phyloP scores from a whole-genome alignment of 1,140 invertebrate species.

The Maconellicoccus hirsutus region DNA sequence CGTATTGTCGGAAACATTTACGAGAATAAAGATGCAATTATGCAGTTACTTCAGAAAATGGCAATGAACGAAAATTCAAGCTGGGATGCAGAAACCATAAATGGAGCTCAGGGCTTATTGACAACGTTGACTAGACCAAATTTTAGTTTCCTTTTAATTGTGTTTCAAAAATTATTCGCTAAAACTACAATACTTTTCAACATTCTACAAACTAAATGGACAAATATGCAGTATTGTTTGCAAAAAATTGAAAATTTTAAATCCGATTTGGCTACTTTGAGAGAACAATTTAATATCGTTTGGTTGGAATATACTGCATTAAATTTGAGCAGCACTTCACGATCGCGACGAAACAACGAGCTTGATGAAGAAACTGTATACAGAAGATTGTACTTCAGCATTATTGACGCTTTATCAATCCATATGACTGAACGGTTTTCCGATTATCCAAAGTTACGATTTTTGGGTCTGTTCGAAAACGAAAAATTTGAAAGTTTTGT shows the following conservation, averaged over 20 bases:
- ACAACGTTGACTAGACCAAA: slow-evolving; percentile 17
- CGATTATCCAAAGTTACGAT: too few relatives aligned
- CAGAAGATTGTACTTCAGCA: too few relatives aligned
- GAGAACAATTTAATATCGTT: slow-evolving; percentile 22
- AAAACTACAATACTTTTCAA: slow-evolving; percentile 24
- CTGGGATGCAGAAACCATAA: slow-evolving; percentile 23
- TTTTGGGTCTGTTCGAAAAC: too few relatives aligned
- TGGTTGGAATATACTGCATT: slow-evolving; percentile 11
- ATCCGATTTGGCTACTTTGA: slow-evolving; percentile 16
- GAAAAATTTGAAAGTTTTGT: too few relatives aligned
- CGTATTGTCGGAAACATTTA: slow-evolving; percentile 14
- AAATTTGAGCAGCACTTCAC: too few relatives aligned
- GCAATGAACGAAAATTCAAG: slow-evolving; percentile 15
- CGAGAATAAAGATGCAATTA: slow-evolving; percentile 16
- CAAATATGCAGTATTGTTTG: slow-evolving; percentile 23
- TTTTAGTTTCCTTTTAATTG: slow-evolving; percentile 24
- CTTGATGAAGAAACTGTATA: too few relatives aligned
- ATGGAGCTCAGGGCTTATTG: slow-evolving; percentile 17
- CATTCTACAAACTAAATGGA: slow-evolving; percentile 23
- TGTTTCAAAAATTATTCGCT: slow-evolving; percentile 24
- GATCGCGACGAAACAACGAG: too few relatives aligned
- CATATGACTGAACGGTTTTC: too few relatives aligned
- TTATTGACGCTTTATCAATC: too few relatives aligned
- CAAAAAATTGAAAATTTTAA: slow-evolving; percentile 23
- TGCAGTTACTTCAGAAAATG: slow-evolving; percentile 1